Evolutionary conservation across 1,140 invertebrate species (phyloP), one percentile per base, ranked within the genome.

Genomic region (Drosophila takahashii): DNA sequence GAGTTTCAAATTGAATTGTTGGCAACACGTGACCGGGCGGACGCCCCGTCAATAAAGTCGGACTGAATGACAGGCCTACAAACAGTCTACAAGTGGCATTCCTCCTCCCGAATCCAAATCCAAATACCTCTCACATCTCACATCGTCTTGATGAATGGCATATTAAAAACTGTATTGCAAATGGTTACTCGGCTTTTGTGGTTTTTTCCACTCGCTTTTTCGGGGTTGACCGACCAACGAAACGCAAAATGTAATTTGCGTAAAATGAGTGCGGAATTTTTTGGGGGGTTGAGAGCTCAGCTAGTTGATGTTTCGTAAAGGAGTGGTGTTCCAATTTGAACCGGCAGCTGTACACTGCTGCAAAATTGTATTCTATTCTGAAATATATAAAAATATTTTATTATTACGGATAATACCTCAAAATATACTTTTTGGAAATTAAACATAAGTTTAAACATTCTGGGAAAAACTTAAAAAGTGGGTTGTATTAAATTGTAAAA

Each of bases 1-100:
- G 65, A 70, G 77, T 77, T 74, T 89, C 66, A 83, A 87, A 87
- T 87, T 87, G 79, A 87, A 87, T 87, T 87, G 83, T 79, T 86
- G 71, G 51, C 64, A 87, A 89, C 84, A 89, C 84, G 84, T 89
- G 84, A 89, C 84, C 80, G 66, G 45, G 56, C 59, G 69, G 62
- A 44, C 44, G 69, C 32, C 83, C 78, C 79, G 84, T 89, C 84
- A 84, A 87, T 87, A 87, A 84, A 84, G 76, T 87, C 84, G 83
- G 59, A 89, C 73, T 80, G 84, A 89, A 75, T 80, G 84, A 87
- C 84, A 73, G 84, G 67, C 71, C 79, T 74, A 74, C 84, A 80
- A 87, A 87, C 84, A 77, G 77, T 57, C 59, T 45, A 79, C 71
- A 87, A 87, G 83, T 86, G 83, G 83, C n/a, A n/a, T n/a, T n/a